A percentile compares a stretch with the other conserved stretches of the same genome.
phyloP scores from a whole-genome alignment of 2,888 invertebrate genomes.

The Philereme vetulata region DNA sequence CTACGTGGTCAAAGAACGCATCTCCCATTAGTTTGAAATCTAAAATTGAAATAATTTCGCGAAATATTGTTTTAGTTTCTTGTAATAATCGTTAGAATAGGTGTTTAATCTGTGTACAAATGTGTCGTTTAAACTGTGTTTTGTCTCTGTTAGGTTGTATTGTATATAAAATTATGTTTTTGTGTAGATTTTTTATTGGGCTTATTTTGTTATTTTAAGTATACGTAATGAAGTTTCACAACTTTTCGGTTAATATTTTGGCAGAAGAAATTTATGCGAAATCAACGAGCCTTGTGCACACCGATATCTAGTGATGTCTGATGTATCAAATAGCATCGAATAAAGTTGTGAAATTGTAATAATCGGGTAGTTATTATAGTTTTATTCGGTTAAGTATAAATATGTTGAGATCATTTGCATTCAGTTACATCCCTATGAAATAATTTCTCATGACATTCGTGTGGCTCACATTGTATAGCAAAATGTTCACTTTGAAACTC shows the following conservation, averaged over 20 bases:
- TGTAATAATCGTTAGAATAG: slow-evolving; percentile 10
- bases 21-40: slow-evolving; percentile 14
- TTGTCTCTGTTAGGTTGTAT: slow-evolving; percentile 10
- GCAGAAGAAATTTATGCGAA: too few relatives aligned
- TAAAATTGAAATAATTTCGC: slow-evolving; percentile 20
- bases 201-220: slow-evolving; percentile 12
- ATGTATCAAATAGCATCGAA: too few relatives aligned
- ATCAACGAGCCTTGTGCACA: too few relatives aligned
- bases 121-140: slow-evolving; percentile 16
- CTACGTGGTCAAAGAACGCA: background rate
- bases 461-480: too few relatives aligned
- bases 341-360: too few relatives aligned
- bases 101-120: slow-evolving; percentile 18
- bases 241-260: background rate
- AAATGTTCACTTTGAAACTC: too few relatives aligned
- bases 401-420: too few relatives aligned
- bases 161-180: slow-evolving; percentile 16
- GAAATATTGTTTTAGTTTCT: background rate
- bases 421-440: too few relatives aligned
- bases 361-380: too few relatives aligned
- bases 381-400: too few relatives aligned
- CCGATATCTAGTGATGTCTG: too few relatives aligned
- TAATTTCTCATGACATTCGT: too few relatives aligned
- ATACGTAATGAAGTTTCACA: background rate
- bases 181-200: slow-evolving; percentile 15